Percentiles rank a stretch among this genome's conserved stretches.
phyloP scores from a whole-genome alignment of 2,797 vertebrate genomes.

The Hippopotamyrus pictus region DNA sequence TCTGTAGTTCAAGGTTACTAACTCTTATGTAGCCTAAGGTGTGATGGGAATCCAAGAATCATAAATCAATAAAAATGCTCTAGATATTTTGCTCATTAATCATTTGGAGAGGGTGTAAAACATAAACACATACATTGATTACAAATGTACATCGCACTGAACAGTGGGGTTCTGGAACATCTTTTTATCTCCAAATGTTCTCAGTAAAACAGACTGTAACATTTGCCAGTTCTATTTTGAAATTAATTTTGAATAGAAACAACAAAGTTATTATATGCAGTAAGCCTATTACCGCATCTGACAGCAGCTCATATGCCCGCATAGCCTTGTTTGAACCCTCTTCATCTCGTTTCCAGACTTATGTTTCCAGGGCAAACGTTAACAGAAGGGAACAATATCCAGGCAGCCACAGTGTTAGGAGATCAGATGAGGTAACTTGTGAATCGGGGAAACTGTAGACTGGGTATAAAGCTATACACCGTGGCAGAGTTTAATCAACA shows the following conservation, averaged over 20 bases:
- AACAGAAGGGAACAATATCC: slow-evolving; percentile 3
- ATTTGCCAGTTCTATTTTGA: slow-evolving; percentile 2
- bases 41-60: neutral
- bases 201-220: slow-evolving; percentile 23
- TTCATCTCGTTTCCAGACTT: slow-evolving; percentile 18
- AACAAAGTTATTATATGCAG: slow-evolving; percentile 17
- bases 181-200: slow-evolving; percentile 33
- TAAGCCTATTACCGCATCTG: slow-evolving; percentile 26
- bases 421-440: neutral
- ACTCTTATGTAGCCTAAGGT: neutral
- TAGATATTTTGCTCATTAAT: neutral
- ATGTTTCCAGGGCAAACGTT: neutral
- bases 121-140: neutral
- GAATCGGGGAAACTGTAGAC: neutral
- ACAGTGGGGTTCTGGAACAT: slow-evolving; percentile 20
- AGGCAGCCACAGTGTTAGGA: neutral
- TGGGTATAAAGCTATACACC: neutral
- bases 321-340: neutral
- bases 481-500: neutral
- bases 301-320: neutral
- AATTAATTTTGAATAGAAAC: slow-evolving; percentile 6
- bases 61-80: neutral
- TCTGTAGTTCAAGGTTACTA: neutral
- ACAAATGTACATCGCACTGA: neutral
- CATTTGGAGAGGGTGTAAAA: neutral